Percentiles rank a stretch among this genome's conserved stretches.
Conservation (phyloP, 2,888 invertebrate genomes). For the Volucella bombylans region DNA sequence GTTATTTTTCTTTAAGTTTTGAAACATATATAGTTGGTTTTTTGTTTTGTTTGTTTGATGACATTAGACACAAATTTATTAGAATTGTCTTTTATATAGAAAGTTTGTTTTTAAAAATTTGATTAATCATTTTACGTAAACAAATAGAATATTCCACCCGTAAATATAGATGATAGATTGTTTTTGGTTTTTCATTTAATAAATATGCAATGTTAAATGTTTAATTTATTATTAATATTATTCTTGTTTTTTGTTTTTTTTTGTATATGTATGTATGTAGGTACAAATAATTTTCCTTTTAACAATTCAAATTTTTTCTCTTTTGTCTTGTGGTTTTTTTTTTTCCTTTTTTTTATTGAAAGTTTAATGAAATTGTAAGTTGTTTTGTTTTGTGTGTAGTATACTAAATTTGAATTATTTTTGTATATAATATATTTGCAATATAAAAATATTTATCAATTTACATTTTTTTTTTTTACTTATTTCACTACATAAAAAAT, state of each 20-base stretch:
- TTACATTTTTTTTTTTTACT: constrained; percentile 66
- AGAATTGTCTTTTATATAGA: constrained; percentile 37
- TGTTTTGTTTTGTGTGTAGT: constrained; percentile 44
- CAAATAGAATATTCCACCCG: constrained; percentile 61
- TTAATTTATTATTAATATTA: constrained; percentile 32
- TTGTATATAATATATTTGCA: constrained; percentile 65
- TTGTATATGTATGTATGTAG: constrained; percentile 58
- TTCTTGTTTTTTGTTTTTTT: constrained; percentile 6
- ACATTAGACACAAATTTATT: constrained; percentile 37
- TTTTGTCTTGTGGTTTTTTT: constrained; percentile 28
- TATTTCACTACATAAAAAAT: constrained; percentile 73
- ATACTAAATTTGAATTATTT: constrained; percentile 54
- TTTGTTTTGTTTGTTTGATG: constrained; percentile 52
- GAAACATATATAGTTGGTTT: constrained; percentile 71
- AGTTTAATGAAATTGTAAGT: constrained; percentile 16
- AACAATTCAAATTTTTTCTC: constrained; percentile 48
- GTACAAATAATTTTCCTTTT: constrained; percentile 59
- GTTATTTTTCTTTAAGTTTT: constrained; percentile 57
- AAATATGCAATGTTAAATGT: constrained; percentile 65
- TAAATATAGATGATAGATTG: constrained; percentile 65
- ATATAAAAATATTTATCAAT: constrained; percentile 73
- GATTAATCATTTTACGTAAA: constrained; percentile 57
- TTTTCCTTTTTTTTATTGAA: constrained; percentile 25
- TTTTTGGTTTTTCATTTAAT: constrained; percentile 38
- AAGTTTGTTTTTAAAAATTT: constrained; percentile 32